A percentile compares a stretch with the other conserved stretches of the same genome.
Conservation (phyloP, 2,113 vertebrate species). For the Macheiramphus alcinus region DNA sequence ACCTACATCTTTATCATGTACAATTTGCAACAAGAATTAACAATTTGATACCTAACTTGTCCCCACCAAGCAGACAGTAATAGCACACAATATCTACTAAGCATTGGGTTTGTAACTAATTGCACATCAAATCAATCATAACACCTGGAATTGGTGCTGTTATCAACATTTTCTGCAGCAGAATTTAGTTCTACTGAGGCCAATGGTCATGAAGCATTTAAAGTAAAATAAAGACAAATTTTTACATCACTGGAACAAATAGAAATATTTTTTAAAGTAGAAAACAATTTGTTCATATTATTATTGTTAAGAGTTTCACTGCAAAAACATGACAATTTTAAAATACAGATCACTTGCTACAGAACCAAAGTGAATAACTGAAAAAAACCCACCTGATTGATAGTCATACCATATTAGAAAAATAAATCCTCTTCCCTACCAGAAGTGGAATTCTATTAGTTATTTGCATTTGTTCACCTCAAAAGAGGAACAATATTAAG, state of each 20-base stretch:
- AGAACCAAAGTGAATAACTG: neutral
- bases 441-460: neutral
- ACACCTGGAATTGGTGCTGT: neutral
- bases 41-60: neutral
- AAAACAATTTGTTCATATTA: neutral
- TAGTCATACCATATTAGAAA: neutral
- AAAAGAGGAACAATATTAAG: neutral
- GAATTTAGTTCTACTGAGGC: neutral
- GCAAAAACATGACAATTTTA: neutral
- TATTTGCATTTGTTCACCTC: neutral
- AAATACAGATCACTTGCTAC: neutral
- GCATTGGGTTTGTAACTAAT: neutral
- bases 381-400: neutral
- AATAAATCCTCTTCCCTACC: neutral
- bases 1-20: neutral
- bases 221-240: neutral
- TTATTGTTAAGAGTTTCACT: neutral
- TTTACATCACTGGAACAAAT: neutral
- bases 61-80: neutral
- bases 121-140: neutral
- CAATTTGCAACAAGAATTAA: neutral
- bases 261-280: neutral
- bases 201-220: neutral
- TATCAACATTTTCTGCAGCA: neutral
- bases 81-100: neutral